Base-by-base conservation (phyloP, 2,113 vertebrate species). In the Calypte anna region DNA sequence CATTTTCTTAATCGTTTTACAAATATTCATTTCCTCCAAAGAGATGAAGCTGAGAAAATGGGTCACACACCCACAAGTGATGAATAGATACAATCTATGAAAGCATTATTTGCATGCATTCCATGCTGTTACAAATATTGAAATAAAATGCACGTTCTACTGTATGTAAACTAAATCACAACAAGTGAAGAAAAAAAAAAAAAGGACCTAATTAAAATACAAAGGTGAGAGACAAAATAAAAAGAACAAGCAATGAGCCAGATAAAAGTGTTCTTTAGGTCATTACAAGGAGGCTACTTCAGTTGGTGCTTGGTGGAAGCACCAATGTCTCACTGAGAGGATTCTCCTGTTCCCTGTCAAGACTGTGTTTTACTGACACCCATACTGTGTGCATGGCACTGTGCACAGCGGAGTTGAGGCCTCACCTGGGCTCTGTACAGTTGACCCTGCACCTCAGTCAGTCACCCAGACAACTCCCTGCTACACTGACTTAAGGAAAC, bases 161-260 rank as follows among this genome's bases (percentile, higher is more conserved):
- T 4, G 78, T 81, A 90, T 72, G 67, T 85, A 93, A 94, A 77
- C 75, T 78, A 91, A 87, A 91, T 82, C 80, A 88, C 76, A 91
- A 84, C n/a, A 83, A 51, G 31, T 51, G 55, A 54, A 94, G n/a
- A 66, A 88, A 89, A 38, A 33, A 33, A 33, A 33, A 33, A 89
- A 92, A 55, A 61, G 4, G 8, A 94, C 61, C 84, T 93, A 96
- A 96, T 93, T 96, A 96, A 91, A 95, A 93, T 48, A 90, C 55
- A 93, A 88, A 88, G 67, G 46, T 93, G 73, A 86, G 89, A 70
- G 53, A 81, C 30, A 80, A 91, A 95, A 91, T 70, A 93, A 96
- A 82, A 46, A 68, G 61, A 90, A 88, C 11, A 81, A 83, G 82
- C 66, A 91, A 70, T 58, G 82, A 91, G 66, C 30, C 66, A 91